Percentiles rank a stretch among this genome's conserved stretches.
Conservation (phyloP, 2,888 invertebrate genomes). For the Bunonema sp. region DNA sequence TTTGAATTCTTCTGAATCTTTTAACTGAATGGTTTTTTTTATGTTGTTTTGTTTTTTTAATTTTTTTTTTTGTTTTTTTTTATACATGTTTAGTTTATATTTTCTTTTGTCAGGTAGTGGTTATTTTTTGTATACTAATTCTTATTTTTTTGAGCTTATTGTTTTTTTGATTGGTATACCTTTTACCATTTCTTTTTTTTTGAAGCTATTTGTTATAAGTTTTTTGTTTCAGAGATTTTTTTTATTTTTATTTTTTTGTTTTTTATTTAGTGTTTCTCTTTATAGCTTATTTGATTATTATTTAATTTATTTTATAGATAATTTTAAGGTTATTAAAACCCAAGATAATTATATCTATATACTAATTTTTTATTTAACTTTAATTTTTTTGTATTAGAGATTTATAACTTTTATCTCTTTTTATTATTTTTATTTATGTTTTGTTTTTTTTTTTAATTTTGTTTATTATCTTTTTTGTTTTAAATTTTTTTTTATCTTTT, state of each 20-base stretch:
- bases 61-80: background rate
- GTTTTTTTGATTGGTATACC: background rate
- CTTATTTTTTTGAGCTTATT: background rate
- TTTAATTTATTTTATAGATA: too few relatives aligned
- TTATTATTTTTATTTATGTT: conserved; percentile 7
- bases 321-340: conserved; percentile 22
- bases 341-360: conserved; percentile 21
- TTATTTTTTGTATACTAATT: background rate
- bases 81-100: background rate
- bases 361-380: conserved; percentile 29
- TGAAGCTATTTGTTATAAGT: conserved; percentile 48
- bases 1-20: too few relatives aligned
- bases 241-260: conserved; percentile 17
- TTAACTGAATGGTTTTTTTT: conserved; percentile 1
- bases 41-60: background rate
- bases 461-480: conserved; percentile 15
- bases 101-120: background rate
- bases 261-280: conserved; percentile 20
- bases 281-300: background rate
- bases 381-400: conserved; percentile 12
- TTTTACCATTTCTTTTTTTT: background rate
- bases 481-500: conserved; percentile 19
- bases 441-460: conserved; percentile 17
- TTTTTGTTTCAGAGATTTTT: background rate
- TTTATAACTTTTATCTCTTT: conserved; percentile 26